phyloP scores from a whole-genome alignment of 1,140 invertebrate genomes.

The Macrobrachium nipponense region DNA sequence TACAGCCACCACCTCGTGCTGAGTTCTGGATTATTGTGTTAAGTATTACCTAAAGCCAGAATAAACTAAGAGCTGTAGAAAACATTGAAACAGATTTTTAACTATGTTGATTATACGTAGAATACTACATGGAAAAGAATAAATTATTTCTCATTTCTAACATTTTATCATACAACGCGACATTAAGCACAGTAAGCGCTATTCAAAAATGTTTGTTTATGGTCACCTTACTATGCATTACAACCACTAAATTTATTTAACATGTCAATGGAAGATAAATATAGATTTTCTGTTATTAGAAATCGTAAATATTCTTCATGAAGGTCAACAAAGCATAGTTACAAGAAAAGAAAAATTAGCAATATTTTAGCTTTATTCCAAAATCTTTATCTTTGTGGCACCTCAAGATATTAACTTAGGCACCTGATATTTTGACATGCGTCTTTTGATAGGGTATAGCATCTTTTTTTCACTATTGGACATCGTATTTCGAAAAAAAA shows the following conservation, averaged over 20 bases:
- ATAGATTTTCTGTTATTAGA: constrained; percentile 19
- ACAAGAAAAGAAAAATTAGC: not conserved
- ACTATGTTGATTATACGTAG: not conserved
- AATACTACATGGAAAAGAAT: not conserved
- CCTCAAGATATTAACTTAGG: constrained; percentile 22
- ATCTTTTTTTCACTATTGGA: too few relatives aligned
- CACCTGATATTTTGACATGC: not conserved
- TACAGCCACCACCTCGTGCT: constrained; percentile 20
- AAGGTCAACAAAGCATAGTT: too few relatives aligned
- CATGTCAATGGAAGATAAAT: not conserved
- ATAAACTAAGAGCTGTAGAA: constrained; percentile 24
- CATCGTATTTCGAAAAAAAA: constrained; percentile 4
- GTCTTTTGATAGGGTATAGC: constrained; percentile 1
- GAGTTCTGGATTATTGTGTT: constrained; percentile 19
- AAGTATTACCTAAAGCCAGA: constrained; percentile 4
- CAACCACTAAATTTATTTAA: not conserved
- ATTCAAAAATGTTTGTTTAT: too few relatives aligned
- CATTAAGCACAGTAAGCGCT: too few relatives aligned
- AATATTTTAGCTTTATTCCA: not conserved
- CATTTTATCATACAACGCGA: too few relatives aligned
- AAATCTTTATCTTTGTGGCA: constrained; percentile 1
- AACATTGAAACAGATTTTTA: not conserved
- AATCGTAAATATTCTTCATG: not conserved
- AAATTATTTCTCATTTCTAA: not conserved
- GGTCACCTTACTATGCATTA: not conserved